Conservation (phyloP, 30 jellyfish, hydroid and myxozoan genomes). For the Pseudorhiza aurosa region DNA sequence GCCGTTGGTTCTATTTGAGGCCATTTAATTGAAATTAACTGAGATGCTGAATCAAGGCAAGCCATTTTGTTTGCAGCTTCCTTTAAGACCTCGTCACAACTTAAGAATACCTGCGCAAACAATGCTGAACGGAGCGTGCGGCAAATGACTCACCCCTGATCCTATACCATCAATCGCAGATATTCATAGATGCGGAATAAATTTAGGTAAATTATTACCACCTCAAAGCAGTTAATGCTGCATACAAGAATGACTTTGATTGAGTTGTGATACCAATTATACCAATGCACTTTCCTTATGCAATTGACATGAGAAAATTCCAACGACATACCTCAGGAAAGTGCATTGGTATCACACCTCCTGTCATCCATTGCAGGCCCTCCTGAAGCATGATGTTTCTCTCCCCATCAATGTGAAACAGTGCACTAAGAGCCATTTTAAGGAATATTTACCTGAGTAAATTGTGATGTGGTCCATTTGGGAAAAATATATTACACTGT, state of each 20-base stretch:
- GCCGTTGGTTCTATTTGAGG: background rate
- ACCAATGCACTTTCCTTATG: too few relatives aligned
- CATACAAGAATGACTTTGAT: background rate
- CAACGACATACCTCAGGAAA: too few relatives aligned
- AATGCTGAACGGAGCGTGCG: background rate
- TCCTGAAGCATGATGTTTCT: too few relatives aligned
- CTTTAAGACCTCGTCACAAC: background rate
- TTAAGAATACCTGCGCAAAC: background rate
- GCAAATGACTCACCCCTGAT: background rate
- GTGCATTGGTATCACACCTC: too few relatives aligned
- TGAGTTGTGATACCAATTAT: background rate
- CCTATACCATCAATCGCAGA: background rate
- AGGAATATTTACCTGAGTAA: too few relatives aligned
- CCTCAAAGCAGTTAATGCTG: conserved; percentile 1
- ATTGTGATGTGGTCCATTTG: too few relatives aligned
- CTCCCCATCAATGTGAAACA: too few relatives aligned
- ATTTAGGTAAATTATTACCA: background rate
- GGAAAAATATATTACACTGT: too few relatives aligned
- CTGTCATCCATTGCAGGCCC: too few relatives aligned
- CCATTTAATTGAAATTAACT: background rate
- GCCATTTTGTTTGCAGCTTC: conserved; percentile 23
- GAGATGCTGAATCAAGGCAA: background rate
- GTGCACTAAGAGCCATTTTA: too few relatives aligned
- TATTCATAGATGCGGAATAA: background rate
- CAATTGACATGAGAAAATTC: too few relatives aligned